These are phyloP conservation scores for Cossypha niveicapilla DNA, from an alignment of 2,797 vertebrate genomes.

Conservation along the genomic window DNA sequence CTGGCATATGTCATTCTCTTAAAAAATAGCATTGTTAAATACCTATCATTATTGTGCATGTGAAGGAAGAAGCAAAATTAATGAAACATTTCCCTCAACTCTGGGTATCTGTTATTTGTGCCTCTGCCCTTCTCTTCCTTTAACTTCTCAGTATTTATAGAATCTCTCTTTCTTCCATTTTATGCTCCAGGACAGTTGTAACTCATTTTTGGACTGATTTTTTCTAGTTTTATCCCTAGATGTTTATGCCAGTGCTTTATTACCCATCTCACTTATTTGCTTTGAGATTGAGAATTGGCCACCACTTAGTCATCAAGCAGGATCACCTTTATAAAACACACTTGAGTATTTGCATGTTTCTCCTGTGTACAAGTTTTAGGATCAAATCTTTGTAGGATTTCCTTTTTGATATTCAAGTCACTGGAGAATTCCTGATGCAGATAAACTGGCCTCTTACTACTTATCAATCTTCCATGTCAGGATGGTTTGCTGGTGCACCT, in stretches of 20 bases:
- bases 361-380: neutral
- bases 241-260: neutral
- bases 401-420: conserved; percentile 20
- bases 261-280: neutral
- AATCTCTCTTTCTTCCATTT: neutral
- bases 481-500: neutral
- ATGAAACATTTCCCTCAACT: neutral
- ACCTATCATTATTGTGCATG: neutral
- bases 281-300: neutral
- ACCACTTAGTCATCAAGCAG: neutral
- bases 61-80: neutral
- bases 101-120: neutral
- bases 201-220: neutral
- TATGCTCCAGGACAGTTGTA: neutral
- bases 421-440: neutral
- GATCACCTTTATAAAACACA: neutral
- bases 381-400: neutral
- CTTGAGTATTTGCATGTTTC: neutral
- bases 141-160: neutral
- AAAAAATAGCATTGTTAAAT: neutral
- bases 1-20: neutral
- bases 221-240: neutral
- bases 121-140: neutral
- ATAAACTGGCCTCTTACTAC: neutral
- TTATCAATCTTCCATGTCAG: neutral